phyloP scores from a whole-genome alignment of 1,140 invertebrate genomes.

The Penaeus japonicus region DNA sequence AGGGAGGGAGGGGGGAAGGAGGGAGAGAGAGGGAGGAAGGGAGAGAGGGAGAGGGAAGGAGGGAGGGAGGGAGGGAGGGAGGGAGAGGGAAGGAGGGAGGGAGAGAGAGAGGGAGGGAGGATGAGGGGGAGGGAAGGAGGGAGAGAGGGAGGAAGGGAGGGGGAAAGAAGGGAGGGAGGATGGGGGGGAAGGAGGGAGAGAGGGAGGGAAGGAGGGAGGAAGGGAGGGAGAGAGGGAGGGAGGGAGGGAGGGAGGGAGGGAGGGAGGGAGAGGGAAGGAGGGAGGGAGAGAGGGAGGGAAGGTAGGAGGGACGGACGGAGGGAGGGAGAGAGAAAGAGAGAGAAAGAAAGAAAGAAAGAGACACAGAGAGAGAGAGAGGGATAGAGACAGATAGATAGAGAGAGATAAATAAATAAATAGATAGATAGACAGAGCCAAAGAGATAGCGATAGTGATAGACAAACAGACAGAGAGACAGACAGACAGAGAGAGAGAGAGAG shows the following conservation, averaged over 20 bases:
- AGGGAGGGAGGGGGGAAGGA: neutral
- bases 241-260: neutral
- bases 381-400: conserved; percentile 57
- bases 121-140: neutral
- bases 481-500: neutral
- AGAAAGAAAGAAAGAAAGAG: neutral
- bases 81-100: neutral
- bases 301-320: conserved; percentile 2
- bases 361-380: neutral
- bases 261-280: neutral
- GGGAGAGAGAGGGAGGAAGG: neutral
- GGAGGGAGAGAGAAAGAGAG: conserved; percentile 15
- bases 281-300: conserved; percentile 10
- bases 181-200: neutral
- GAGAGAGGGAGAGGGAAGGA: neutral
- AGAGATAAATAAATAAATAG: neutral
- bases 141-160: neutral
- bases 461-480: conserved; percentile 58
- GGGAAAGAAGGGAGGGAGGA: neutral
- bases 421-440: neutral
- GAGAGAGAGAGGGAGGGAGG: neutral
- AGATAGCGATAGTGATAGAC: conserved; percentile 58
- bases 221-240: neutral
- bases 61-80: neutral
- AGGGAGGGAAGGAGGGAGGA: neutral